Evolutionary conservation across 2,113 vertebrate genomes (phyloP).

Genomic region (Hydropotes inermis): DNA sequence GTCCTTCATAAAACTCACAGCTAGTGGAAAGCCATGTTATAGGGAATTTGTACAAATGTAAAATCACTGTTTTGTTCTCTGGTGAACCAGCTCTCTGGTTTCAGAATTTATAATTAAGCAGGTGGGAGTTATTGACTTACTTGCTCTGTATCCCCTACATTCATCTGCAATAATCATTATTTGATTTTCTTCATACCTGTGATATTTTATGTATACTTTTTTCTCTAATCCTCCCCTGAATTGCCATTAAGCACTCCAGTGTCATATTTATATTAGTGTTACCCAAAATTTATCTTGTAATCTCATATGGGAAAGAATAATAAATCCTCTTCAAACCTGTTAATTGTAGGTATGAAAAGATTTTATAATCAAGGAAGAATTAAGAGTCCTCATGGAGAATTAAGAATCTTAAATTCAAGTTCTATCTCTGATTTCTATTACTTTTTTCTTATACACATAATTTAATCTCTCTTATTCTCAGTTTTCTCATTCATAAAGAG

Average conservation of each 20-base stretch:
- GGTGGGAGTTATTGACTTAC: background rate
- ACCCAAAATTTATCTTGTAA: background rate
- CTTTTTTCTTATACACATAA: background rate
- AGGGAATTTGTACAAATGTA: background rate
- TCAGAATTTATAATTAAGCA: background rate
- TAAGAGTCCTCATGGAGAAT: background rate
- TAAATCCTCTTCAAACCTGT: background rate
- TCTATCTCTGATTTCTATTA: background rate
- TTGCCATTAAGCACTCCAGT: background rate
- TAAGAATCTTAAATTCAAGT: background rate
- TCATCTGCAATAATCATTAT: background rate
- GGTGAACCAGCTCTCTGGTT: background rate
- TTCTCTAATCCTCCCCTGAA: background rate
- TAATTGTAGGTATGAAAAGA: background rate
- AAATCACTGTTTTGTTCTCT: background rate
- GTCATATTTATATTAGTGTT: background rate
- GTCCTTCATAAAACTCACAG: background rate
- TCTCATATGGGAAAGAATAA: background rate
- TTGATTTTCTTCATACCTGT: background rate
- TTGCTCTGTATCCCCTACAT: background rate
- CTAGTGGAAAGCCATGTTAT: background rate
- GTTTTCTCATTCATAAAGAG: background rate
- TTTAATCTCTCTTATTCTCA: background rate
- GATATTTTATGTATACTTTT: background rate
- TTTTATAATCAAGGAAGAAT: background rate